A percentile compares a stretch with the other conserved stretches of the same genome.
Evolutionary conservation across 1,140 invertebrate genomes (phyloP).

Genomic region (Brachionus rotundiformis): DNA sequence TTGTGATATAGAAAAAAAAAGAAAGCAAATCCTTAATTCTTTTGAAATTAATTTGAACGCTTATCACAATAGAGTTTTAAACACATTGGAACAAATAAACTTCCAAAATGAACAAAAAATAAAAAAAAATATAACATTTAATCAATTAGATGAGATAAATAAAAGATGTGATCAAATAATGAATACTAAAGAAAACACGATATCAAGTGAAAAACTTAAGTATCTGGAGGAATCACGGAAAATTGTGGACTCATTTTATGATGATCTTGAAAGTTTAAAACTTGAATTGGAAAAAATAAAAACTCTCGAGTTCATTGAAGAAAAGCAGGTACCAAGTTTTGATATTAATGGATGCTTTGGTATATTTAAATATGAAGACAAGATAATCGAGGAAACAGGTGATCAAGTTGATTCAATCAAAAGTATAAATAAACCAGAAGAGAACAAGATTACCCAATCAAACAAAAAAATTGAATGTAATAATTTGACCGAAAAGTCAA

Average conservation of each 20-base stretch:
- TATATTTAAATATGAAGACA: not conserved
- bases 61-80: not conserved
- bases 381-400: not conserved
- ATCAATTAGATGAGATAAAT: not conserved
- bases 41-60: not conserved
- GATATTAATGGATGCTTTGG: not conserved
- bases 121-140: not conserved
- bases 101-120: not conserved
- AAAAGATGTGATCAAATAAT: not conserved
- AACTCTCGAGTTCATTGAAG: not conserved
- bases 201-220: not conserved
- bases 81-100: not conserved
- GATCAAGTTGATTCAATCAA: no score
- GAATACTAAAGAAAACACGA: not conserved
- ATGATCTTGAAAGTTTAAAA: not conserved
- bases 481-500: not conserved
- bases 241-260: not conserved
- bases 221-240: not conserved
- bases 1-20: not conserved
- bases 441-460: no score
- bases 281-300: not conserved
- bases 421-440: no score
- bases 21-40: not conserved
- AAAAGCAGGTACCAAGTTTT: not conserved
- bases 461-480: not conserved